Evolutionary conservation across 92 coral and sea anemone species (phyloP).

Genomic region (Galaxea fascicularis): DNA sequence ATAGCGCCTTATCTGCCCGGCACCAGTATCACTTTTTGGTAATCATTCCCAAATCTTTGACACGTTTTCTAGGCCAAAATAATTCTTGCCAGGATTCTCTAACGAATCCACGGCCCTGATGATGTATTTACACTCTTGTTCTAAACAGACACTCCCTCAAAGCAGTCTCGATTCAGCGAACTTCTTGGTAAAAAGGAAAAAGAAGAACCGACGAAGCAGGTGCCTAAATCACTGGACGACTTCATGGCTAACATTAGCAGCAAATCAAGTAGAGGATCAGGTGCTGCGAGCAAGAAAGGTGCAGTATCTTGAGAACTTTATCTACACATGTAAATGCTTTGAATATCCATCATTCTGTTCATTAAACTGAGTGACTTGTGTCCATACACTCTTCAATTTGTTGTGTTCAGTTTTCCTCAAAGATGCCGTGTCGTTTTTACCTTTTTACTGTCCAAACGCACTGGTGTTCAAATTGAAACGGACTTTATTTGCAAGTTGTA

Average conservation of each 20-base stretch:
- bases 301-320: not conserved
- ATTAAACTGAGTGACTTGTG: not conserved
- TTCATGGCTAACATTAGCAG: conserved; percentile 93
- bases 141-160: conserved; percentile 46
- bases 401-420: no score
- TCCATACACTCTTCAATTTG: no score
- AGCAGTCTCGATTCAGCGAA: conserved; percentile 74
- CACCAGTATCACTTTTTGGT: not conserved
- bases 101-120: not conserved
- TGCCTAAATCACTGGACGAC: conserved; percentile 92
- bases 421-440: no score
- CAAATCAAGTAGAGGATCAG: conserved; percentile 49
- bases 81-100: not conserved
- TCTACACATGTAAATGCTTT: not conserved
- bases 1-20: not conserved
- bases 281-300: conserved; percentile 70
- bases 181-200: conserved; percentile 86
- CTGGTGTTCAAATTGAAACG: no score
- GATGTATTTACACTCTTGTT: not conserved
- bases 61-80: not conserved
- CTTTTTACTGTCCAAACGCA: no score
- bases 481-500: no score
- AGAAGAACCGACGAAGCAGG: conserved; percentile 72
- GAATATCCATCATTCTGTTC: not conserved
- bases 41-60: not conserved